Evolutionary conservation across 2,797 vertebrate genomes (phyloP).

Genomic region (Bufotes viridis): DNA sequence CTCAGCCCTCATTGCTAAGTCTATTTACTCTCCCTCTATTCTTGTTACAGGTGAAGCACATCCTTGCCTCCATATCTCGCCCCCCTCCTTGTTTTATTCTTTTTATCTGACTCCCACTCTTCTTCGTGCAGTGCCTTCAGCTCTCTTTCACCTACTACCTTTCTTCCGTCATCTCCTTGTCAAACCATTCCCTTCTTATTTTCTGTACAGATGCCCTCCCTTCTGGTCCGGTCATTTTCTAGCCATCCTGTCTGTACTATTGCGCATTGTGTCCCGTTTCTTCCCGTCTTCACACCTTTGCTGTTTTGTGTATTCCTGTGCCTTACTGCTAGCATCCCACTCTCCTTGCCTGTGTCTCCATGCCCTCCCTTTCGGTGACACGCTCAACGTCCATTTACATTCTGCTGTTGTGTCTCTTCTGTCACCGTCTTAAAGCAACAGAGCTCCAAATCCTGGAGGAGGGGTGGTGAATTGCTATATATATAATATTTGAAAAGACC

Average conservation of each 20-base stretch:
- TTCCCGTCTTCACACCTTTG: neutral
- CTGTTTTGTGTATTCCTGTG: neutral
- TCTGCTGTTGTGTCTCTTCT: conserved; percentile 57
- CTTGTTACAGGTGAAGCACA: neutral
- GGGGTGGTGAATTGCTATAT: neutral
- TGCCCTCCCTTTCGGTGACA: conserved; percentile 36
- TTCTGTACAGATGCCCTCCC: neutral
- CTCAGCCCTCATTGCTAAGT: neutral
- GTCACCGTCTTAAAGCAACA: conserved; percentile 57
- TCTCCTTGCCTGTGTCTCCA: conserved; percentile 31
- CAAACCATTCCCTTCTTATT: neutral
- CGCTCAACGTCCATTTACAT: conserved; percentile 56
- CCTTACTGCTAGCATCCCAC: conserved; percentile 6
- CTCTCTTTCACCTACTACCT: neutral
- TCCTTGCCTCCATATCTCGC: neutral
- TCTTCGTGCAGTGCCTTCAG: neutral
- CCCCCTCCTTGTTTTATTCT: conserved; percentile 29
- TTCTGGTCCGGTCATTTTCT: neutral
- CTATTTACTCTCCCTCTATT: neutral
- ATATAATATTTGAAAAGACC: neutral
- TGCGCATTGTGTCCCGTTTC: neutral
- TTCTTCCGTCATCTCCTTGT: neutral
- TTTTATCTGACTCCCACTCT: conserved; percentile 7
- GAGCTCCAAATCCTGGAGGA: conserved; percentile 1
- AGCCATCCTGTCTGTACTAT: neutral